These are phyloP conservation scores for Rugalucina vietnamica DNA, from an alignment of 2,888 invertebrate genomes.

Conservation along the genomic window DNA sequence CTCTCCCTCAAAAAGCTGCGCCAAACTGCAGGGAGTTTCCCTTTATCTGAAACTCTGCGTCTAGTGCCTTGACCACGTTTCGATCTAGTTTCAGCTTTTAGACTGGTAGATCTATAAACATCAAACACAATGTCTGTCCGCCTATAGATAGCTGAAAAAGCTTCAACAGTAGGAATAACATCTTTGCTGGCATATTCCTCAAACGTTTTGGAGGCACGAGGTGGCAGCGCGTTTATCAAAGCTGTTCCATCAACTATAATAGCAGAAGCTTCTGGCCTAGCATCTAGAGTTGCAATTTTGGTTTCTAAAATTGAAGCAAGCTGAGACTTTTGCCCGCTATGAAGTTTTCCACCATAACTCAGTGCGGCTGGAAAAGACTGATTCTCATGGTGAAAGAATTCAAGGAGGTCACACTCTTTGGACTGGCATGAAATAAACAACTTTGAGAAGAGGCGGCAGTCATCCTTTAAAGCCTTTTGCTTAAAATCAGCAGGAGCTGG, in stretches of 20 bases:
- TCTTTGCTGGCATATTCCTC: slow-evolving; percentile 15
- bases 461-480: slow-evolving; percentile 17
- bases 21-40: slow-evolving; percentile 54
- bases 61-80: slow-evolving; percentile 45
- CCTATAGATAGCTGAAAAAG: slow-evolving; percentile 6
- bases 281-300: background rate
- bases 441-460: background rate
- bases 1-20: slow-evolving; percentile 40
- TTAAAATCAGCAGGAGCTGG: slow-evolving; percentile 15
- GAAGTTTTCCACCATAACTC: slow-evolving; percentile 50
- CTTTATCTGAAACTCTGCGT: slow-evolving; percentile 42
- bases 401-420: slow-evolving; percentile 44
- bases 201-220: slow-evolving; percentile 9
- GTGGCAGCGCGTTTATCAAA: slow-evolving; percentile 23
- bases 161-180: slow-evolving; percentile 30
- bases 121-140: slow-evolving; percentile 54
- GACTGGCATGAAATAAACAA: slow-evolving; percentile 52
- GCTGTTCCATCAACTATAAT: slow-evolving; percentile 36
- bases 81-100: slow-evolving; percentile 47
- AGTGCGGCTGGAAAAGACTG: slow-evolving; percentile 51
- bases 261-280: background rate
- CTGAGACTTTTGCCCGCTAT: slow-evolving; percentile 49
- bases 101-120: slow-evolving; percentile 31
- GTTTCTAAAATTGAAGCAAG: slow-evolving; percentile 37
- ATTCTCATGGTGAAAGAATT: slow-evolving; percentile 56